Evolutionary conservation across 1,140 invertebrate genomes (phyloP), one percentile per base, ranked within the genome.

Genomic region (Orchesella cincta): DNA sequence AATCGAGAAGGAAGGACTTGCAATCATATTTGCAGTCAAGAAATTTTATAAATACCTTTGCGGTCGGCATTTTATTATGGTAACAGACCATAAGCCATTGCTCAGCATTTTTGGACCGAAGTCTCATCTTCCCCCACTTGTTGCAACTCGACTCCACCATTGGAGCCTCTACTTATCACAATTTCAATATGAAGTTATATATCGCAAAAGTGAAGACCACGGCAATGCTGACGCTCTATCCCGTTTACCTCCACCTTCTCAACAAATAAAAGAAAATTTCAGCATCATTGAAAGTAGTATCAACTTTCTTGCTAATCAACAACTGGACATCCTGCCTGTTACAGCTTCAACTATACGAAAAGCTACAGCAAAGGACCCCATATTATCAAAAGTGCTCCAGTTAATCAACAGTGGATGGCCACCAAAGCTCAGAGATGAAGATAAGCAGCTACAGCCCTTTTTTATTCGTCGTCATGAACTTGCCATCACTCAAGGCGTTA

Each of bases 1-100:
- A 29, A 67, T 67, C 31, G 28, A 67, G 31, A 67, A 67, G 62
- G 62, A 67, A 67, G 62, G 31, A 86, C 76, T 84, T 86, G 29
- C 85, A 80, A 81, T 89, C 5, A 73, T 87, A 0, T 86, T 82
- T 79, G 84, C 83, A 8, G 82, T 88, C 12, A 84, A 85, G 76
- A 85, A 85, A 74, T 88, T 87, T 78, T 83, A 86, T 39, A 77
- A 85, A 28, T 88, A 85, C 78, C 36, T 88, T 0, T 85, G 82
- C 78, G 86, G 87, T 8, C 26, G 29, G 1, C 23, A 23, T 18
- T 67, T 67, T n/a, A 67, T 67, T n/a, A 14, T 67, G 62, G 31
- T 67, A 12, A 67, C 62, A 0, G 84, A 86, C 73, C 62, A 67
- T 29, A 23, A 8, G 12, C 62, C 62, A 14, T n/a, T 67, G 31